Percentiles rank a stretch among this genome's conserved stretches.
Evolutionary conservation across 1,140 invertebrate genomes (phyloP).

Genomic region (Euwallacea similis): DNA sequence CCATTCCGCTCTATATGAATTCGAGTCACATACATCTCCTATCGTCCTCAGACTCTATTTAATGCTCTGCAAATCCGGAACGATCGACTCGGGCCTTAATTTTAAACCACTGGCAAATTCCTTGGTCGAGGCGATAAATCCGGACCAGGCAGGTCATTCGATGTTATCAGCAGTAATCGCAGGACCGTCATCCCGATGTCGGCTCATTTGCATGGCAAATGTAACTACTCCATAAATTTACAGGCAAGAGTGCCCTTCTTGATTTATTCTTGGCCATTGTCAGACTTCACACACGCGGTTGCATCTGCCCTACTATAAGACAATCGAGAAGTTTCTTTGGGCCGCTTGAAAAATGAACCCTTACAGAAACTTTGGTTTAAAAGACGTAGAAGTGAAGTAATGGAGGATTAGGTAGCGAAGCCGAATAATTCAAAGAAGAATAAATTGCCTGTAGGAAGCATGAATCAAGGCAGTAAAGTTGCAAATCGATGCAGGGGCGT

Average conservation of each 20-base stretch:
- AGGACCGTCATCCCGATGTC: constrained; percentile 40
- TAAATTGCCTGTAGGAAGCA: constrained; percentile 17
- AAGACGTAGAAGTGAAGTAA: constrained; percentile 8
- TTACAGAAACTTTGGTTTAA: too few relatives aligned
- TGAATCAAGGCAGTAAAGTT: constrained; percentile 16
- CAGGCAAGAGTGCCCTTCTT: not conserved
- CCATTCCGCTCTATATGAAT: not conserved
- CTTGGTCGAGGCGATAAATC: constrained; percentile 35
- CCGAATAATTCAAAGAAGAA: constrained; percentile 21
- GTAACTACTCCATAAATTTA: constrained; percentile 48
- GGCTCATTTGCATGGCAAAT: constrained; percentile 51
- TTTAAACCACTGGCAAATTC: constrained; percentile 35
- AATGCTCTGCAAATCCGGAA: constrained; percentile 13
- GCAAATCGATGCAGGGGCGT: constrained; percentile 2
- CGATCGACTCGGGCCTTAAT: constrained; percentile 26
- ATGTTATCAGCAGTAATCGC: constrained; percentile 42
- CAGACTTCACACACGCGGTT: not conserved
- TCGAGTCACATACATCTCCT: not conserved
- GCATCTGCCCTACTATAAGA: too few relatives aligned
- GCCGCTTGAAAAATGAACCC: too few relatives aligned
- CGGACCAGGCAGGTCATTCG: constrained; percentile 32
- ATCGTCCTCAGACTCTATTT: constrained; percentile 1
- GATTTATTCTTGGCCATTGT: not conserved
- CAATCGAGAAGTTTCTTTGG: not conserved
- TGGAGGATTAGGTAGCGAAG: constrained; percentile 9